phyloP scores from a whole-genome alignment of 2,113 vertebrate species.

The Seriola rivoliana region DNA sequence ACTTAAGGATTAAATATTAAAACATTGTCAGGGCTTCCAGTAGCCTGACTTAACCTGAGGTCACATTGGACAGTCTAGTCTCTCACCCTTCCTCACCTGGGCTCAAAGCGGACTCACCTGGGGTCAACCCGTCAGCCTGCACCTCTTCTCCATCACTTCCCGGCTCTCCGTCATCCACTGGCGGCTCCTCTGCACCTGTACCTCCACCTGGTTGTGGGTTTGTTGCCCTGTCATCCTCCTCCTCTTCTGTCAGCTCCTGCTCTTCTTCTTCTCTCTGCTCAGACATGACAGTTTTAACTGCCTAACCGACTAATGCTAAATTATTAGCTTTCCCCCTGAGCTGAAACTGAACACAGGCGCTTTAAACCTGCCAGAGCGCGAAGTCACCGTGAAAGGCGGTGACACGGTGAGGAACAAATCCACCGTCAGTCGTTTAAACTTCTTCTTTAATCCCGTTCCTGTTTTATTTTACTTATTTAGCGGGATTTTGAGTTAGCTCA shows the following conservation, averaged over 20 bases:
- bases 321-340: background rate
- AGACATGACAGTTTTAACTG: conserved; percentile 9
- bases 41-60: too few relatives aligned
- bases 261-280: background rate
- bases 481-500: background rate
- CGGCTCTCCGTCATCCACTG: conserved; percentile 19
- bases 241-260: background rate
- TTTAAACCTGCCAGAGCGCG: background rate
- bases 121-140: too few relatives aligned
- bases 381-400: background rate
- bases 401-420: background rate
- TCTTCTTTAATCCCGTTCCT: background rate
- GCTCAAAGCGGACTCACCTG: background rate
- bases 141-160: background rate
- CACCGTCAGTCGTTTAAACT: background rate
- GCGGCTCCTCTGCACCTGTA: background rate
- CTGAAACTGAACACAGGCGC: background rate
- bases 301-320: background rate
- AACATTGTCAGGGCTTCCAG: too few relatives aligned
- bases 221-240: background rate
- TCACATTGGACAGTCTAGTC: too few relatives aligned
- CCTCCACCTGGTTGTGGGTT: background rate
- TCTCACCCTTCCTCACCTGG: background rate
- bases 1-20: too few relatives aligned
- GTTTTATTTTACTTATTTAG: background rate